These are phyloP conservation scores for Ameiurus melas DNA, from an alignment of 2,113 vertebrate species.

Conservation along the genomic window DNA sequence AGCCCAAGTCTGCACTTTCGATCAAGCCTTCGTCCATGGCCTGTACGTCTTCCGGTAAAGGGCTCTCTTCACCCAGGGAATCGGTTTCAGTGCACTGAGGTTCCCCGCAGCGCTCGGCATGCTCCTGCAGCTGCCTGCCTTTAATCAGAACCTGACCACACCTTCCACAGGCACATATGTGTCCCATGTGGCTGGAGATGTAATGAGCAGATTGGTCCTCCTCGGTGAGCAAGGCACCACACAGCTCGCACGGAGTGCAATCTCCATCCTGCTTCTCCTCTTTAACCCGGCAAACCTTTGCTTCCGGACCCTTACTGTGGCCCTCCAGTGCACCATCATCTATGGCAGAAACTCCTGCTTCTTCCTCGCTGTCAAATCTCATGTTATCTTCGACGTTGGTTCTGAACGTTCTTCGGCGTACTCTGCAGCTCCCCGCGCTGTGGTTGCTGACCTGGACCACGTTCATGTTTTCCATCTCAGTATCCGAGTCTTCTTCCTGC, in stretches of 20 bases:
- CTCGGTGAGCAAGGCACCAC: conserved; percentile 82
- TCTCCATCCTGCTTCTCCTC: conserved; percentile 63
- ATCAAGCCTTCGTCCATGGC: conserved; percentile 83
- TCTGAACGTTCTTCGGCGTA: conserved; percentile 59
- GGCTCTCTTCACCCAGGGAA: conserved; percentile 82
- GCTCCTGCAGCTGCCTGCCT: conserved; percentile 93
- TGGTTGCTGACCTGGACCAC: conserved; percentile 80
- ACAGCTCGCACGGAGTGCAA: conserved; percentile 84
- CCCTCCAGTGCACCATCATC: conserved; percentile 71
- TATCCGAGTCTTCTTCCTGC: conserved; percentile 78
- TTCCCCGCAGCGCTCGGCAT: conserved; percentile 90
- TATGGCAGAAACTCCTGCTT: conserved; percentile 72
- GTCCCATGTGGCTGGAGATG: conserved; percentile 92
- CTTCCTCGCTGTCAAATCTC: conserved; percentile 74
- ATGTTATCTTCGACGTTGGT: conserved; percentile 43
- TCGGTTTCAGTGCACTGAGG: conserved; percentile 85
- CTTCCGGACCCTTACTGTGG: conserved; percentile 58
- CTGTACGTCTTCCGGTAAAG: conserved; percentile 76
- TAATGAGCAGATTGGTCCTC: conserved; percentile 92
- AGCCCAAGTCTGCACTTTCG: conserved; percentile 77
- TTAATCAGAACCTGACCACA: conserved; percentile 96
- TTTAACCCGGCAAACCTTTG: conserved; percentile 63
- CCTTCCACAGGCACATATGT: conserved; percentile 94
- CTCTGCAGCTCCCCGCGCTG: conserved; percentile 65
- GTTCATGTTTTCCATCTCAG: conserved; percentile 81